These are phyloP conservation scores for Lepeophtheirus nordmannii DNA, from an alignment of 2,888 invertebrate genomes.

Conservation along the genomic window DNA sequence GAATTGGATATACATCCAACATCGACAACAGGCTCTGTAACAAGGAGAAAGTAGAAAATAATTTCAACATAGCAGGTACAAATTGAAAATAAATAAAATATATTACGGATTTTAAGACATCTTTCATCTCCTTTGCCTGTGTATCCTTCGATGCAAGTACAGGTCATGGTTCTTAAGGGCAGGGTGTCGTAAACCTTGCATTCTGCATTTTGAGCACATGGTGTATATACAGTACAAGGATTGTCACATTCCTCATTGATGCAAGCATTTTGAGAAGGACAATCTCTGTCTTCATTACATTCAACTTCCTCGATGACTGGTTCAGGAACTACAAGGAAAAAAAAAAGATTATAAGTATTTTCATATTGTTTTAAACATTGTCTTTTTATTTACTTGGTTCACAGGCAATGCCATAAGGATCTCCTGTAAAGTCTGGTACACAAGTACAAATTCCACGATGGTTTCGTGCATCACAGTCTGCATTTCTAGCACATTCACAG, in stretches of 20 bases:
- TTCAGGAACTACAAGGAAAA: constrained; percentile 33
- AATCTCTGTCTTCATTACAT: constrained; percentile 30
- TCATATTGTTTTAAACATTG: neutral
- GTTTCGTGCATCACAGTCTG: constrained; percentile 34
- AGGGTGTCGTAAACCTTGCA: constrained; percentile 71
- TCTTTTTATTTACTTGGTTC: constrained; percentile 25
- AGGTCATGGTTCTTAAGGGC: constrained; percentile 71
- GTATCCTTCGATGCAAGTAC: constrained; percentile 64
- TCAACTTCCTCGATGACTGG: constrained; percentile 32
- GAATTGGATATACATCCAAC: constrained; percentile 18
- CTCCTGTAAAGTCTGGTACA: constrained; percentile 28
- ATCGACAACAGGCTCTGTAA: constrained; percentile 10
- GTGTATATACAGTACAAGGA: constrained; percentile 56
- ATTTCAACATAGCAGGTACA: neutral
- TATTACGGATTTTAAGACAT: constrained; percentile 20
- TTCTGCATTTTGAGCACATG: constrained; percentile 49
- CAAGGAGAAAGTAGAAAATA: neutral
- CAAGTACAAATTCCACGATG: constrained; percentile 30
- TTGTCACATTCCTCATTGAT: constrained; percentile 57
- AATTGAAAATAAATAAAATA: neutral
- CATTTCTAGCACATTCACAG: constrained; percentile 62
- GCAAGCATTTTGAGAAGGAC: constrained; percentile 54
- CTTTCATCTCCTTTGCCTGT: constrained; percentile 67
- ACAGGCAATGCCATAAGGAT: constrained; percentile 27
- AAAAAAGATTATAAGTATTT: constrained; percentile 2